A percentile compares a stretch with the other conserved stretches of the same genome.
These are phyloP conservation scores for Drosophila anceps DNA, from an alignment of 2,888 invertebrate species.

Conservation along the genomic window DNA sequence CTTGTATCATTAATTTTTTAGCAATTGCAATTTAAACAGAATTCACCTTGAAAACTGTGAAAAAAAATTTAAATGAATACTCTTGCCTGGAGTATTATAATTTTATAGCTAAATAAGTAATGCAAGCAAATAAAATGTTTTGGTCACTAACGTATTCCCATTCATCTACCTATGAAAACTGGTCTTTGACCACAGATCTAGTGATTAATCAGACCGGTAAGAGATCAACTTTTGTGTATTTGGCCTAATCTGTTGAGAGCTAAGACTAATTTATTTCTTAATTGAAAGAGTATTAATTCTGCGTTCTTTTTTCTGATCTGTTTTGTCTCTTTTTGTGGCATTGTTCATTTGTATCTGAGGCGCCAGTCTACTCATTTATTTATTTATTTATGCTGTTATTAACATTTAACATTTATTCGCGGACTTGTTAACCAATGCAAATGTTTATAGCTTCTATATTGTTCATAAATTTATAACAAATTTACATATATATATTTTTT, in stretches of 20 bases:
- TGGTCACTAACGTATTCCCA: neutral
- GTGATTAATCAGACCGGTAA: constrained; percentile 11
- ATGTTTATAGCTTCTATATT: constrained; percentile 33
- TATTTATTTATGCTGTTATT: constrained; percentile 48
- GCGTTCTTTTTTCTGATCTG: constrained; percentile 6
- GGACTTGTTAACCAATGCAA: constrained; percentile 34
- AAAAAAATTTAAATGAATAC: constrained; percentile 26
- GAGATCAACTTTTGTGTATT: neutral
- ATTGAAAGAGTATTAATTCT: constrained; percentile 24
- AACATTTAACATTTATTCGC: constrained; percentile 57
- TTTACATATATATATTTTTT: constrained; percentile 21
- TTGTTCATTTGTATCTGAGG: constrained; percentile 45
- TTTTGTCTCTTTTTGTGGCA: constrained; percentile 6
- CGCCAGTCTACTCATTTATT: constrained; percentile 53
- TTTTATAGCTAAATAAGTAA: constrained; percentile 1
- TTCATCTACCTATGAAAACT: neutral
- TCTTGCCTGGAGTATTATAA: neutral
- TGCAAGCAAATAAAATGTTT: neutral
- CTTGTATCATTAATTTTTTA: constrained; percentile 10
- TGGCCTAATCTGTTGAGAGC: neutral
- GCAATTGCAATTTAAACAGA: constrained; percentile 33
- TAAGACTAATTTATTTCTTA: constrained; percentile 2
- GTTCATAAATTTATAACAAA: constrained; percentile 50
- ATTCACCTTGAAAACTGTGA: constrained; percentile 61
- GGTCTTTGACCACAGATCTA: neutral